These are phyloP conservation scores for Metallyticus violacea DNA, from an alignment of 2,888 invertebrate species.

Conservation along the genomic window DNA sequence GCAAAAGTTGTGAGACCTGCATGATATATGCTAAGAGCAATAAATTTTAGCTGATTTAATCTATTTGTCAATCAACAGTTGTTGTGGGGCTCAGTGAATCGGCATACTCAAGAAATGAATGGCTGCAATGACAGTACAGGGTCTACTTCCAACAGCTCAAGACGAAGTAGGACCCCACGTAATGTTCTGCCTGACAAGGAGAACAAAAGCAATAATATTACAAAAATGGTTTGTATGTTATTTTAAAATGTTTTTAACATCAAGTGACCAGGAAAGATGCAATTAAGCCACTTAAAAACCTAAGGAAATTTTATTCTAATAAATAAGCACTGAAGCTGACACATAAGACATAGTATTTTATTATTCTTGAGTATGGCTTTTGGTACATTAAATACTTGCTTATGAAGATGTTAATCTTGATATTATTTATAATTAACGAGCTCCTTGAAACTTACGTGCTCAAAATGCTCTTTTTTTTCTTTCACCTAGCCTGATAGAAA, in stretches of 20 bases:
- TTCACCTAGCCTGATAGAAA: conserved; percentile 55
- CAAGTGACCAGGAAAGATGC: too few relatives aligned
- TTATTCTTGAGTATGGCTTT: too few relatives aligned
- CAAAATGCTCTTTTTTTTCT: background rate
- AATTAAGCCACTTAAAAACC: too few relatives aligned
- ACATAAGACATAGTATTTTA: too few relatives aligned
- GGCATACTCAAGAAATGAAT: conserved; percentile 1
- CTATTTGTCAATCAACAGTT: background rate
- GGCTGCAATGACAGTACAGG: background rate
- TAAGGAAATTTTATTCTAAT: too few relatives aligned
- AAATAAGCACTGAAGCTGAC: too few relatives aligned
- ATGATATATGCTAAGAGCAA: too few relatives aligned
- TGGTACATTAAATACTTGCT: too few relatives aligned
- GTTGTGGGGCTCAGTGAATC: background rate
- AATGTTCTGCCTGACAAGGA: conserved; percentile 29
- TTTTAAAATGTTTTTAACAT: background rate
- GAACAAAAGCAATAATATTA: conserved; percentile 30
- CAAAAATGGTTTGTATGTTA: conserved; percentile 23
- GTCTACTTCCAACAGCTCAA: background rate
- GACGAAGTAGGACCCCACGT: conserved; percentile 6
- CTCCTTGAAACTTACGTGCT: too few relatives aligned
- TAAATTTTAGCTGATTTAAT: background rate
- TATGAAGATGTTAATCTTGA: too few relatives aligned
- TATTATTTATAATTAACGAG: background rate
- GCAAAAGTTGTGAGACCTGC: too few relatives aligned